A percentile compares a stretch with the other conserved stretches of the same genome.
These are phyloP conservation scores for Scaptomyza cyrtandrae DNA, from an alignment of 2,888 invertebrate species.

Conservation along the genomic window DNA sequence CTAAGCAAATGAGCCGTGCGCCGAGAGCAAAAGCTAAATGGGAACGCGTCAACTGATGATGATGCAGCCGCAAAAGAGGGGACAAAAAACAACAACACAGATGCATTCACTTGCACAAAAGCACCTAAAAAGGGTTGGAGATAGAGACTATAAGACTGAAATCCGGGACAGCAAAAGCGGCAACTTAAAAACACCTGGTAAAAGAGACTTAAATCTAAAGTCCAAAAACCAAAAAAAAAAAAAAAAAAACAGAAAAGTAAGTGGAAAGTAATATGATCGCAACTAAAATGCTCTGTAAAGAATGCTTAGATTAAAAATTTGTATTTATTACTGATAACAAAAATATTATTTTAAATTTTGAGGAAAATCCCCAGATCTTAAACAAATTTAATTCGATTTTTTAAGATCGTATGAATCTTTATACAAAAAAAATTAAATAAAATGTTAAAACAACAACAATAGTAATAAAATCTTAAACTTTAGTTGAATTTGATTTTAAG, in stretches of 20 bases:
- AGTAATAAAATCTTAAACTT: too few species aligned
- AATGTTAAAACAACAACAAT: too few species aligned
- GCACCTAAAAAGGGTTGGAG: slow-evolving; percentile 20
- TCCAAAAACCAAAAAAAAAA: slow-evolving; percentile 17
- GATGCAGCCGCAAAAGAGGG: slow-evolving; percentile 10
- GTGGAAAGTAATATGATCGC: neutral
- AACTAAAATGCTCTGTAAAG: too few species aligned
- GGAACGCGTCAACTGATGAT: slow-evolving; percentile 25
- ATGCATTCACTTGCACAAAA: slow-evolving; percentile 47
- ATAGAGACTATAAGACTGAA: slow-evolving; percentile 5
- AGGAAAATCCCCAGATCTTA: too few species aligned
- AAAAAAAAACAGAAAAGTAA: neutral
- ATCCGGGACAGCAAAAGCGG: slow-evolving; percentile 27
- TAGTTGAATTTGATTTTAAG: too few species aligned
- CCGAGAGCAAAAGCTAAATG: slow-evolving; percentile 36
- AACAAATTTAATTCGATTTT: too few species aligned
- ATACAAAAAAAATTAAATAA: too few species aligned
- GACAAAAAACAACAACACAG: slow-evolving; percentile 3
- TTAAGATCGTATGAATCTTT: too few species aligned
- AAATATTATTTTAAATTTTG: too few species aligned
- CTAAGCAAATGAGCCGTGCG: slow-evolving; percentile 54
- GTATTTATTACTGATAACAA: too few species aligned
- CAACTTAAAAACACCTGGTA: slow-evolving; percentile 55
- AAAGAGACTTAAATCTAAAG: slow-evolving; percentile 53
- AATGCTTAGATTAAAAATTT: too few species aligned